Evolutionary conservation across 2,888 invertebrate genomes (phyloP).

Genomic region (Ganaspis brasiliensis): DNA sequence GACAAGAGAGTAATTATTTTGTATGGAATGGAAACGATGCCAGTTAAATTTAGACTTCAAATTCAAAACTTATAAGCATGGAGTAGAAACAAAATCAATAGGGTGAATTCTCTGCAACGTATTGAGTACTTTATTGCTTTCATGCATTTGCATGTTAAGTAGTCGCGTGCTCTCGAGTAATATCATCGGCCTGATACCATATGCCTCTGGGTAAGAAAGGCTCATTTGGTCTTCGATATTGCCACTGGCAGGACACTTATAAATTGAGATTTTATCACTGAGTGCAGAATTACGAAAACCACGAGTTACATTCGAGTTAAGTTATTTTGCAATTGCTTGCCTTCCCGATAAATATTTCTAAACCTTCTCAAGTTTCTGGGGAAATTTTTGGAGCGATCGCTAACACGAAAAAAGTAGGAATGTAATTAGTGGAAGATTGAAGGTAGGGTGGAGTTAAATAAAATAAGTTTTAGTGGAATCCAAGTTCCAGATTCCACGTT

Average conservation of each 20-base stretch:
- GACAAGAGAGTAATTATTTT: too few species aligned
- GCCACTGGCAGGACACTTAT: slow-evolving; percentile 79
- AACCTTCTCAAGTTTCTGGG: too few species aligned
- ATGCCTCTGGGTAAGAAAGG: slow-evolving; percentile 74
- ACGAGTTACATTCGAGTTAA: slow-evolving; percentile 53
- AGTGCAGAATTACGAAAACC: slow-evolving; percentile 59
- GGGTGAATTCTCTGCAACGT: slow-evolving; percentile 78
- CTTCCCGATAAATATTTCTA: slow-evolving; percentile 34
- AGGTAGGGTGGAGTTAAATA: too few species aligned
- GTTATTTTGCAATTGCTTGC: slow-evolving; percentile 55
- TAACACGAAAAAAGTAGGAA: too few species aligned
- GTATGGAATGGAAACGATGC: too few species aligned
- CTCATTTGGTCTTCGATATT: slow-evolving; percentile 80
- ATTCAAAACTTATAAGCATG: slow-evolving; percentile 70
- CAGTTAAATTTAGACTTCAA: slow-evolving; percentile 63
- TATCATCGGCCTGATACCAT: slow-evolving; percentile 79
- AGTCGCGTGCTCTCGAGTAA: slow-evolving; percentile 80
- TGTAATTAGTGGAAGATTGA: too few species aligned
- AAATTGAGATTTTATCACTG: slow-evolving; percentile 80
- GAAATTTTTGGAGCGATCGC: too few species aligned
- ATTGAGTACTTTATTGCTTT: slow-evolving; percentile 81
- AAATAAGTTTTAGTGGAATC: too few species aligned
- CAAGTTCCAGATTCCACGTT: too few species aligned
- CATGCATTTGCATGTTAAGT: slow-evolving; percentile 81
- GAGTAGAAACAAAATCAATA: slow-evolving; percentile 75